Evolutionary conservation across 2,888 invertebrate genomes (phyloP).

Genomic region (Melanargia galathea): DNA sequence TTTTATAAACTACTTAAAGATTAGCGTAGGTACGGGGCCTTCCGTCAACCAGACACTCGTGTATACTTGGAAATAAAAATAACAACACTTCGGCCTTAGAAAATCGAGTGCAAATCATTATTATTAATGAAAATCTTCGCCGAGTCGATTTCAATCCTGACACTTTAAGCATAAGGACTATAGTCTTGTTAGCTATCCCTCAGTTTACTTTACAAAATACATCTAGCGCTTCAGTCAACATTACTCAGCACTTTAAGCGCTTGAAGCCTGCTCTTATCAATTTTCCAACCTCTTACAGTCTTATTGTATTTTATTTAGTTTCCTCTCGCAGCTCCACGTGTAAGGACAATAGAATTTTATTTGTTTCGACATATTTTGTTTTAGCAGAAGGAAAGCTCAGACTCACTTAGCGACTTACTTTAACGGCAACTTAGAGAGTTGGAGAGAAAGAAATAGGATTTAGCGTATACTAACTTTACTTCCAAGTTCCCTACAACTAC

Average conservation of each 20-base stretch:
- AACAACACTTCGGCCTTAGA: background rate
- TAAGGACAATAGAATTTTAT: background rate
- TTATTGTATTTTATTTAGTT: slow-evolving; percentile 17
- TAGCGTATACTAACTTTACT: too few species aligned
- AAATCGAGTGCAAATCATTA: background rate
- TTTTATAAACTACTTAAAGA: background rate
- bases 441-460: too few species aligned
- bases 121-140: background rate
- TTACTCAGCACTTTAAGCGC: slow-evolving; percentile 23
- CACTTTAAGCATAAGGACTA: background rate
- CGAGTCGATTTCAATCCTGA: background rate
- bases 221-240: slow-evolving; percentile 18
- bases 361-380: background rate
- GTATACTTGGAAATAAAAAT: background rate
- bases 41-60: too few species aligned
- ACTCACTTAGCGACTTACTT: too few species aligned
- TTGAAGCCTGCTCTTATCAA: slow-evolving; percentile 16
- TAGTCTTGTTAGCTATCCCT: background rate
- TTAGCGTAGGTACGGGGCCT: too few species aligned
- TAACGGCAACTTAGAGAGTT: too few species aligned
- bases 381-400: too few species aligned
- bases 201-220: slow-evolving; percentile 10
- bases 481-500: too few species aligned
- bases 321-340: background rate
- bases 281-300: slow-evolving; percentile 19